These are phyloP conservation scores for Fragum sueziense DNA, from an alignment of 2,888 invertebrate species.

Conservation along the genomic window DNA sequence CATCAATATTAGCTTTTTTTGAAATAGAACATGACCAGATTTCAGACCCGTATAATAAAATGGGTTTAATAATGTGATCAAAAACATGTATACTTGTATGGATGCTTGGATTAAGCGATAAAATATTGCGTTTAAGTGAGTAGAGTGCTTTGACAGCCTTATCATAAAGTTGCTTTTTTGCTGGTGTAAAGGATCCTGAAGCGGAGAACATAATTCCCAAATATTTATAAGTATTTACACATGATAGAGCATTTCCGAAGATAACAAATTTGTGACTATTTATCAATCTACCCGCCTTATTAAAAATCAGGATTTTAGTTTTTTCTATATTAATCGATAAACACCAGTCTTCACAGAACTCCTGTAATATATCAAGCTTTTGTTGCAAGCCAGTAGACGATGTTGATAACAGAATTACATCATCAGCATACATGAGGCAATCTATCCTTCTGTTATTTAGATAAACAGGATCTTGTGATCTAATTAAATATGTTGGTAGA, in stretches of 20 bases:
- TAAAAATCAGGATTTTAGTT: not conserved
- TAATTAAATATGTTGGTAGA: not conserved
- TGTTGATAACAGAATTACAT: not conserved
- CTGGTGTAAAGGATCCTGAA: not conserved
- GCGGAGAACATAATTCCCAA: not conserved
- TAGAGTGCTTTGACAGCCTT: not conserved
- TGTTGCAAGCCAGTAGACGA: not conserved
- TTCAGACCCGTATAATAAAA: conserved; percentile 3
- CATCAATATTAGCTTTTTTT: no score
- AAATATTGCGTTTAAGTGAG: not conserved
- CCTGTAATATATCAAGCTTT: not conserved
- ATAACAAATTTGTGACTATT: not conserved
- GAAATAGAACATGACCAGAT: not conserved
- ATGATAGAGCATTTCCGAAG: not conserved
- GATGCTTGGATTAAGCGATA: not conserved
- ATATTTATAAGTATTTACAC: not conserved
- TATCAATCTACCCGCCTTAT: not conserved
- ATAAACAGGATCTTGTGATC: not conserved
- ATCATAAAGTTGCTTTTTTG: not conserved
- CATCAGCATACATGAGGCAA: conserved; percentile 24
- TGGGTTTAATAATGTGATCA: conserved; percentile 6
- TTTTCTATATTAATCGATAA: not conserved
- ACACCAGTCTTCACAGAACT: not conserved
- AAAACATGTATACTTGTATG: not conserved
- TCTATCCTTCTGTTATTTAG: not conserved